Conservation (phyloP, 2,888 invertebrate genomes). For the Cylindroiulus punctatus region DNA sequence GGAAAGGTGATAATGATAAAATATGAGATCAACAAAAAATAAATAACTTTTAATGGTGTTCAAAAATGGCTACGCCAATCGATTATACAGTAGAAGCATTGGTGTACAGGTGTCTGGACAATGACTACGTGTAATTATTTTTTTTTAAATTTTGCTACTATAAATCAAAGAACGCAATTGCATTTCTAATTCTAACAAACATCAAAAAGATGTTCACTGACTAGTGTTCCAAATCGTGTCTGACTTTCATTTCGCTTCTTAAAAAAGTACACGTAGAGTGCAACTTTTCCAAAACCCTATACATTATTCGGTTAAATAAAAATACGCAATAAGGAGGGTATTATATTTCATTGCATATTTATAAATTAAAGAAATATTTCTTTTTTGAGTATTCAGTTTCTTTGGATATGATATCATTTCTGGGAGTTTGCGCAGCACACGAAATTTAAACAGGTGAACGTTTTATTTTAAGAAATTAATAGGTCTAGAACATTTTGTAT, state of each 20-base stretch:
- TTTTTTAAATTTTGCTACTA: background rate
- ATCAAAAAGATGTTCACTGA: too few species aligned
- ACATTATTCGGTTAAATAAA: background rate
- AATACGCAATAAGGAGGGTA: background rate
- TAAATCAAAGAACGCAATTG: background rate
- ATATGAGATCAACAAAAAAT: conserved; percentile 31
- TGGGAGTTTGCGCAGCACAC: too few species aligned
- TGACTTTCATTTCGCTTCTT: background rate
- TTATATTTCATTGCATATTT: background rate
- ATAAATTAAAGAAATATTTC: background rate
- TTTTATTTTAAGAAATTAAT: too few species aligned
- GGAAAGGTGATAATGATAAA: background rate
- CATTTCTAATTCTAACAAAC: too few species aligned
- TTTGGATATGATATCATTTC: background rate
- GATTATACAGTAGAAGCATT: background rate
- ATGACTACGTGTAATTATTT: background rate
- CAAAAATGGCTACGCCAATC: background rate
- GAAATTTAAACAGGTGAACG: too few species aligned
- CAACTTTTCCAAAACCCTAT: background rate
- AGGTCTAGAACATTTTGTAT: too few species aligned
- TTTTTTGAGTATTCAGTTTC: background rate
- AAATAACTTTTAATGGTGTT: background rate
- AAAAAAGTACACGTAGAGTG: background rate
- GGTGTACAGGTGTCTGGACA: background rate
- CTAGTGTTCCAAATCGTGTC: too few species aligned